Percentiles rank a stretch among this genome's conserved stretches.
Evolutionary conservation across 2,113 vertebrate species (phyloP).

Genomic region (Takifugu bimaculatus): DNA sequence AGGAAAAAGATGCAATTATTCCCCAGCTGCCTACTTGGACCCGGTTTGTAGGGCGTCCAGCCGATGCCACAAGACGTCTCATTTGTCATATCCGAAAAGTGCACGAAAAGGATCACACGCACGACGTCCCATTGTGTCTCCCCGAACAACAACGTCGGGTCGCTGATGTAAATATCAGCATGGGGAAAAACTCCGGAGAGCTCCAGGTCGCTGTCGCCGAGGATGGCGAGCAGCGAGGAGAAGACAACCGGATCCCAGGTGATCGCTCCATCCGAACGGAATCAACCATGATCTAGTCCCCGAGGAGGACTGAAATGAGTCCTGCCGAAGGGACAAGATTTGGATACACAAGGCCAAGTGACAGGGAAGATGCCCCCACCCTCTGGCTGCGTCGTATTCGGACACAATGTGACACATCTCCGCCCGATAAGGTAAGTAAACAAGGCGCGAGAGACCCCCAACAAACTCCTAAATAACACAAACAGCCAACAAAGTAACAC

Average conservation of each 20-base stretch:
- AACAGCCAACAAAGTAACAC: conserved; percentile 16
- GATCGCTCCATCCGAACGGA: conserved; percentile 33
- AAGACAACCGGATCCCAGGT: conserved; percentile 60
- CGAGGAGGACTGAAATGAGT: background rate
- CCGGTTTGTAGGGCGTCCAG: conserved; percentile 52
- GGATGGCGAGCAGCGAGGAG: conserved; percentile 53
- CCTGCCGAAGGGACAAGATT: conserved; percentile 14
- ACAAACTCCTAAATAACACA: conserved; percentile 37
- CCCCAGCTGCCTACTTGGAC: conserved; percentile 35
- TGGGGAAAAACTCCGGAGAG: conserved; percentile 59
- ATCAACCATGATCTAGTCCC: background rate
- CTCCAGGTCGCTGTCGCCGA: conserved; percentile 42
- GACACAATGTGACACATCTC: conserved; percentile 60
- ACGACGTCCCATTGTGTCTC: background rate
- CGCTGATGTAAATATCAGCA: conserved; percentile 25
- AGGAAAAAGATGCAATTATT: conserved; percentile 25
- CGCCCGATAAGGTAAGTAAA: conserved; percentile 54
- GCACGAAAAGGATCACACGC: conserved; percentile 29
- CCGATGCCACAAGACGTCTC: conserved; percentile 53
- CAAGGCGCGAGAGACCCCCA: conserved; percentile 29
- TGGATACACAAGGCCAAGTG: conserved; percentile 21
- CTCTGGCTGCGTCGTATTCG: conserved; percentile 19
- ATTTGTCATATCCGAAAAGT: conserved; percentile 44
- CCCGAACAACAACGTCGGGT: conserved; percentile 23
- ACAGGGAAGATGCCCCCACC: conserved; percentile 13